Evolutionary conservation across 2,888 invertebrate species (phyloP), one percentile per base, ranked within the genome.

Genomic region (Eustalomyia histrio): DNA sequence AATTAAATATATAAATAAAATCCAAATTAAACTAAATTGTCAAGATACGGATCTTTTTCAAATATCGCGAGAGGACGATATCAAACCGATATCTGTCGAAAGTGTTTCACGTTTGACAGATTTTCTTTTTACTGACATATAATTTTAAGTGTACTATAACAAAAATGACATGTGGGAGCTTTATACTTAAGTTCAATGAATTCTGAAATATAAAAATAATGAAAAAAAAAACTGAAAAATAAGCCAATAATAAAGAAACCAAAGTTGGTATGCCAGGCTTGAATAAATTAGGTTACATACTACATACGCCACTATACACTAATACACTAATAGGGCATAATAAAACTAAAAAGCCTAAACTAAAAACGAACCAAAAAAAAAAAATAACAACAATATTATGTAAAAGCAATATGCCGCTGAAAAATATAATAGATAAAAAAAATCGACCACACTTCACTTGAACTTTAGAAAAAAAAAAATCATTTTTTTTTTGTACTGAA

Each of bases 111-210:
- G n/a, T n/a, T n/a, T n/a, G n/a, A n/a, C n/a, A n/a, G n/a, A n/a
- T n/a, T n/a, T n/a, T n/a, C n/a, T n/a, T n/a, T n/a, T n/a, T n/a
- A n/a, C n/a, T n/a, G n/a, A n/a, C n/a, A n/a, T n/a, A n/a, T n/a
- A n/a, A n/a, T n/a, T n/a, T n/a, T n/a, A n/a, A n/a, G n/a, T n/a
- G n/a, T n/a, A n/a, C 21, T 29, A 61, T 10, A 64, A 69, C 73
- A 61, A n/a, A 47, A 35, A 71, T 74, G 71, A 67, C 75, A 82
- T 80, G 78, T 79, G 78, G 65, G 72, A 60, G 76, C 72, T 65
- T 47, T 47, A 47, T 47, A n/a, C n/a, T 47, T 29, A 63, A 79
- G 76, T 80, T 80, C 74, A 83, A 72, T 78, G 81, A 83, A 68
- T 83, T 82, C 68, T 57, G 43, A 65, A 53, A n/a, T 33, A 24